Conservation (phyloP, 2,797 vertebrate species). For the Geotrypetes seraphini region DNA sequence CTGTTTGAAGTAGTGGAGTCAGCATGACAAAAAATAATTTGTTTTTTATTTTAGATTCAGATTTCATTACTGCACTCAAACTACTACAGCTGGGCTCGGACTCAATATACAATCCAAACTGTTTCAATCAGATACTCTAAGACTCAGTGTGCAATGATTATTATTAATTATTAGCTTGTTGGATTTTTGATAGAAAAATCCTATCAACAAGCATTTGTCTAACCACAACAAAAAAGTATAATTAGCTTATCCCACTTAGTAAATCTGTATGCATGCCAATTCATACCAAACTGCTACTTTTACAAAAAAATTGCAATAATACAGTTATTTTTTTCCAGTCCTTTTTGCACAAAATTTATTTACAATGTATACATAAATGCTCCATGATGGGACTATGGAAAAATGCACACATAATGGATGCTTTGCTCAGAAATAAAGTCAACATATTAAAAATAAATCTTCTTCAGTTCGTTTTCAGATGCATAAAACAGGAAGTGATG, state of each 20-base stretch:
- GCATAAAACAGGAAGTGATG: constrained; percentile 70
- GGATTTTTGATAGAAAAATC: constrained; percentile 68
- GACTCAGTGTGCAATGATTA: constrained; percentile 64
- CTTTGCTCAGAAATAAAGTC: constrained; percentile 68
- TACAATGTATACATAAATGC: constrained; percentile 96
- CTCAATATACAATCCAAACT: constrained; percentile 65
- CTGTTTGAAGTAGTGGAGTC: constrained; percentile 55
- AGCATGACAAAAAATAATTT: constrained; percentile 71
- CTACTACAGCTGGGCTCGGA: constrained; percentile 63
- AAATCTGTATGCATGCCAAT: constrained; percentile 72
- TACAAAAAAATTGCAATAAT: constrained; percentile 70
- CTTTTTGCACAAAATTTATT: constrained; percentile 95
- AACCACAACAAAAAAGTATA: constrained; percentile 72
- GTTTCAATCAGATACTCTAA: constrained; percentile 64
- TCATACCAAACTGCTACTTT: constrained; percentile 72
- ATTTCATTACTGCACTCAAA: constrained; percentile 68
- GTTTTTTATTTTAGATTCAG: constrained; percentile 71
- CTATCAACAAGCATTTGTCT: constrained; percentile 73
- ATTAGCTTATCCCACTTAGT: constrained; percentile 73
- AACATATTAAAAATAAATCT: constrained; percentile 75
- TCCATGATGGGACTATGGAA: constrained; percentile 86
- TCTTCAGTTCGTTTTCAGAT: constrained; percentile 64
- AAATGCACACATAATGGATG: constrained; percentile 66
- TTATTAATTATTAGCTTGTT: constrained; percentile 66
- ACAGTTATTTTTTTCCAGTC: constrained; percentile 79